phyloP scores from a whole-genome alignment of 92 coral and sea anemone genomes.

The Nematostella vectensis region DNA sequence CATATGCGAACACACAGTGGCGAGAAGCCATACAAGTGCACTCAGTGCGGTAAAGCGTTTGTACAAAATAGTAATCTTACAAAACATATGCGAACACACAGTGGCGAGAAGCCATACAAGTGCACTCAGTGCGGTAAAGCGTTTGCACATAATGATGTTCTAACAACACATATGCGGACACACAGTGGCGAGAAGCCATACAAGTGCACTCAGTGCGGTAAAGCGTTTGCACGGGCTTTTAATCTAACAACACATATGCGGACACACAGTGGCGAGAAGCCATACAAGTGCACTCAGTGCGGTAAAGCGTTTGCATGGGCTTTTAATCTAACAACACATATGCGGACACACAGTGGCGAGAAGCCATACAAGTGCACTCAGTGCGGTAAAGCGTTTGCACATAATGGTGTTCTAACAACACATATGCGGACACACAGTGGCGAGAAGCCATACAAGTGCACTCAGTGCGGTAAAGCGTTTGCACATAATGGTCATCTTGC shows the following conservation, averaged over 20 bases:
- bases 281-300: constrained; percentile 16
- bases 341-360: constrained; percentile 28
- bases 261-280: constrained; percentile 14
- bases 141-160: constrained; percentile 13
- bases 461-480: too few relatives aligned
- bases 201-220: constrained; percentile 21
- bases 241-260: constrained; percentile 6
- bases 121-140: constrained; percentile 24
- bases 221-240: constrained; percentile 5
- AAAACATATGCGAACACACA: constrained; percentile 38
- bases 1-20: constrained; percentile 53
- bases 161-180: constrained; percentile 26
- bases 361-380: neutral
- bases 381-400: too few relatives aligned
- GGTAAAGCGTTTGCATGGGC: neutral
- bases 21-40: constrained; percentile 45
- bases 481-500: too few relatives aligned
- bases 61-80: constrained; percentile 14
- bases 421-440: too few relatives aligned
- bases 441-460: too few relatives aligned
- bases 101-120: constrained; percentile 42
- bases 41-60: constrained; percentile 42
- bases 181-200: constrained; percentile 37
- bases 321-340: constrained; percentile 12
- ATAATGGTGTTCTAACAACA: too few relatives aligned